Percentiles rank a stretch among this genome's conserved stretches.
Evolutionary conservation across 2,797 vertebrate genomes (phyloP).

Genomic region (Gallinago nigripennis): DNA sequence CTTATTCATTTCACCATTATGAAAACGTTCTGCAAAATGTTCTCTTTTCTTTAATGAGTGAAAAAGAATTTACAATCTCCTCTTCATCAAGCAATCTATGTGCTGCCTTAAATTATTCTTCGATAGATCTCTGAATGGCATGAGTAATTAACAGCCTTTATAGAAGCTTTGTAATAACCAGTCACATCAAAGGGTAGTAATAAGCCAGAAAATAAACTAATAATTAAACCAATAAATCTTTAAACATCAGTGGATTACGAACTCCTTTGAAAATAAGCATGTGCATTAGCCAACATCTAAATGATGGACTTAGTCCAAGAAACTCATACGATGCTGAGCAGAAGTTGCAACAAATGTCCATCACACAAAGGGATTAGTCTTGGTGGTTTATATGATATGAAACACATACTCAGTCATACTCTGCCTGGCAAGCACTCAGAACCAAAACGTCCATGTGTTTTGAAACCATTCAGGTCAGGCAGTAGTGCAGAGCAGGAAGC

Average conservation of each 20-base stretch:
- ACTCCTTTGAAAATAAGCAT: slow-evolving; percentile 51
- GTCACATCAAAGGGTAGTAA: slow-evolving; percentile 46
- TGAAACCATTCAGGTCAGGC: not conserved
- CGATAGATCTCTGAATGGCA: slow-evolving; percentile 24
- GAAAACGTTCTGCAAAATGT: not conserved
- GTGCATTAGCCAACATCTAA: not conserved
- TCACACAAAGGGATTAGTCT: not conserved
- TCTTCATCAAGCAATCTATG: not conserved
- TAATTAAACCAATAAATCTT: slow-evolving; percentile 64
- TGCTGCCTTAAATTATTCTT: slow-evolving; percentile 14
- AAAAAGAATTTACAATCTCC: not conserved
- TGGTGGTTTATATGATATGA: not conserved
- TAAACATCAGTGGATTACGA: slow-evolving; percentile 31
- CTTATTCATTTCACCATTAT: not conserved
- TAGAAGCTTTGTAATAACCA: slow-evolving; percentile 32
- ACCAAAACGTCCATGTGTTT: not conserved
- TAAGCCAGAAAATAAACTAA: slow-evolving; percentile 56
- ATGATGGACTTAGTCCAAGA: slow-evolving; percentile 21
- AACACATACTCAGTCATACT: not conserved
- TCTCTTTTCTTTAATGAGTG: not conserved
- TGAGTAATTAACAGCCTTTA: slow-evolving; percentile 53
- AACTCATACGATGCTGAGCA: not conserved
- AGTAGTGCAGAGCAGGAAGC: not conserved
- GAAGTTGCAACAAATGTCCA: slow-evolving; percentile 6
- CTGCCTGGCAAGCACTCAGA: not conserved